Evolutionary conservation across 2,113 vertebrate species (phyloP).

Genomic region (Vulpes ferrilata): DNA sequence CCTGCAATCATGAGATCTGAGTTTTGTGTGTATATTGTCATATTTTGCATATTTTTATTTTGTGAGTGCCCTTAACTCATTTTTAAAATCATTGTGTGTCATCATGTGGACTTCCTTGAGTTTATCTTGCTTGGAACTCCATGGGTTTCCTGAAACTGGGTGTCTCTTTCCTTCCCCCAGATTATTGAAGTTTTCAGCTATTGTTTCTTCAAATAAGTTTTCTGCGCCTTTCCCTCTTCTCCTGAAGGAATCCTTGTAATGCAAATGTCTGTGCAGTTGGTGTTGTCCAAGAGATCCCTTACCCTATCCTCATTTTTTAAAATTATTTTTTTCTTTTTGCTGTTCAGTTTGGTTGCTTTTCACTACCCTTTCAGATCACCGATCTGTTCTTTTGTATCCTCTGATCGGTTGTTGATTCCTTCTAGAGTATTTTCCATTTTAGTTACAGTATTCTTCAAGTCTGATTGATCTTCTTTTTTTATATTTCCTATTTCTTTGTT

Average conservation of each 20-base stretch:
- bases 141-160: not conserved
- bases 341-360: not conserved
- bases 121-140: not conserved
- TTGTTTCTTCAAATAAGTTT: not conserved
- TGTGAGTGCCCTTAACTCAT: not conserved
- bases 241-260: not conserved
- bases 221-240: not conserved
- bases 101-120: not conserved
- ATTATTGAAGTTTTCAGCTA: not conserved
- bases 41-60: not conserved
- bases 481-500: not conserved
- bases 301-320: not conserved
- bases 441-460: not conserved
- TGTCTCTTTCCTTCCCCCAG: not conserved
- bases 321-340: not conserved
- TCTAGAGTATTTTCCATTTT: not conserved
- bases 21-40: not conserved
- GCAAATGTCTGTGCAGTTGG: not conserved
- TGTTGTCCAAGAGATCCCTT: not conserved
- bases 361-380: not conserved
- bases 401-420: not conserved
- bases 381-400: not conserved
- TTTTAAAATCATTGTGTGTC: not conserved
- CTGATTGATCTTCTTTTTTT: not conserved
- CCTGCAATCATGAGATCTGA: too few species aligned